Conservation (phyloP, 2,797 vertebrate species). For the Aulostomus chinensis region DNA sequence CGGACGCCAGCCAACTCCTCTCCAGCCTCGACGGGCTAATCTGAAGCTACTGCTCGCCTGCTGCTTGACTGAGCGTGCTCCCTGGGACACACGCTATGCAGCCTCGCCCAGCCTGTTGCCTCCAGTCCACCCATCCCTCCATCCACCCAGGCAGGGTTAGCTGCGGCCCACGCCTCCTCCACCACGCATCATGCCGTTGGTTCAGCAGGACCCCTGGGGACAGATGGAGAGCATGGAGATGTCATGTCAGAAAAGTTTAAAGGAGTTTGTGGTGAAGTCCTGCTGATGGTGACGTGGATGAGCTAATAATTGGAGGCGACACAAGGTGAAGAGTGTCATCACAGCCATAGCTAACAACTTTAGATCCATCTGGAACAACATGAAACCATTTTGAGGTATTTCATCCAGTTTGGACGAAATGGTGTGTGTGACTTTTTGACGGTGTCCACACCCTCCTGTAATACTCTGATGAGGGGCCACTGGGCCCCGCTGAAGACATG, state of each 20-base stretch:
- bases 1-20: constrained; percentile 70
- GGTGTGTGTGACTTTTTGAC: no score
- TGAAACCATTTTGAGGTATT: no score
- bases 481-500: no score
- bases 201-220: constrained; percentile 32
- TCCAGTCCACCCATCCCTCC: constrained; percentile 28
- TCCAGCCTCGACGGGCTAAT: constrained; percentile 67
- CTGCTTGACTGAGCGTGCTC: constrained; percentile 65
- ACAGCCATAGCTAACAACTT: no score
- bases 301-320: no score
- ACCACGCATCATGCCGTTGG: constrained; percentile 12
- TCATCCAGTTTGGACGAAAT: no score
- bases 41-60: constrained; percentile 66
- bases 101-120: constrained; percentile 33
- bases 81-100: constrained; percentile 31
- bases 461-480: no score
- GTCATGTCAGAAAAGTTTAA: constrained; percentile 43
- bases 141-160: not conserved
- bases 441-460: no score
- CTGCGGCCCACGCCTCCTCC: constrained; percentile 16
- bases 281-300: not conserved
- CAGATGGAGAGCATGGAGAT: constrained; percentile 23
- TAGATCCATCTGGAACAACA: no score
- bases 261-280: constrained; percentile 15
- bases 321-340: constrained; percentile 1